A percentile compares a stretch with the other conserved stretches of the same genome.
These are phyloP conservation scores for Stictocephala bisonia DNA, from an alignment of 2,888 invertebrate species.

Conservation along the genomic window DNA sequence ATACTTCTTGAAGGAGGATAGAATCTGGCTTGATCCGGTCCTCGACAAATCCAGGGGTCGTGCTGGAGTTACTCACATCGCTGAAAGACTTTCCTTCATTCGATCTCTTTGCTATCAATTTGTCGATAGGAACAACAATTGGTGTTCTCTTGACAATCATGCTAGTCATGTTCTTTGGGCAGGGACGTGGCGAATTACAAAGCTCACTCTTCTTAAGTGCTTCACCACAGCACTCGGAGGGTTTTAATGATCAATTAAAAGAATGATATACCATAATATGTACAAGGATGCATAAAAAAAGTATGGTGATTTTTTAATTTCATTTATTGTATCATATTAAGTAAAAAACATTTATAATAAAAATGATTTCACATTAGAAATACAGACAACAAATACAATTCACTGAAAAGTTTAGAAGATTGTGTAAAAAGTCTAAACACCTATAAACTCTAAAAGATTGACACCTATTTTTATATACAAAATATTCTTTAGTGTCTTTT, in stretches of 20 bases:
- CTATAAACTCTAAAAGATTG: constrained; percentile 41
- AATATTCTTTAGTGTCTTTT: constrained; percentile 39
- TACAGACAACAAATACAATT: constrained; percentile 46
- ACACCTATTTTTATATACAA: constrained; percentile 39
- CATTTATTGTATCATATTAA: constrained; percentile 40
- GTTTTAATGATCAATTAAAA: no score
- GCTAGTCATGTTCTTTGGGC: constrained; percentile 52
- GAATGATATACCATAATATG: no score
- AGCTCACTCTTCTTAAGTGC: constrained; percentile 62
- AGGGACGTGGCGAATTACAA: constrained; percentile 63
- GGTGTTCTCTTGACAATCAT: constrained; percentile 12
- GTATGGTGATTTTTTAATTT: constrained; percentile 36
- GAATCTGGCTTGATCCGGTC: not conserved
- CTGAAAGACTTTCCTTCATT: constrained; percentile 29
- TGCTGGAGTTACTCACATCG: not conserved
- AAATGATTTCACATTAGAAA: constrained; percentile 42
- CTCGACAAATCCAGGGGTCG: not conserved
- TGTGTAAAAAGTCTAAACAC: constrained; percentile 45
- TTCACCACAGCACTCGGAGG: constrained; percentile 59
- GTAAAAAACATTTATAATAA: constrained; percentile 42
- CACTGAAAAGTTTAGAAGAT: constrained; percentile 40
- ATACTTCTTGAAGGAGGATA: not conserved
- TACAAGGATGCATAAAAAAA: no score
- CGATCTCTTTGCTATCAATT: constrained; percentile 21
- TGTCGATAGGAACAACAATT: constrained; percentile 1